phyloP scores from a whole-genome alignment of 2,797 vertebrate species.

The Channallabes apus region DNA sequence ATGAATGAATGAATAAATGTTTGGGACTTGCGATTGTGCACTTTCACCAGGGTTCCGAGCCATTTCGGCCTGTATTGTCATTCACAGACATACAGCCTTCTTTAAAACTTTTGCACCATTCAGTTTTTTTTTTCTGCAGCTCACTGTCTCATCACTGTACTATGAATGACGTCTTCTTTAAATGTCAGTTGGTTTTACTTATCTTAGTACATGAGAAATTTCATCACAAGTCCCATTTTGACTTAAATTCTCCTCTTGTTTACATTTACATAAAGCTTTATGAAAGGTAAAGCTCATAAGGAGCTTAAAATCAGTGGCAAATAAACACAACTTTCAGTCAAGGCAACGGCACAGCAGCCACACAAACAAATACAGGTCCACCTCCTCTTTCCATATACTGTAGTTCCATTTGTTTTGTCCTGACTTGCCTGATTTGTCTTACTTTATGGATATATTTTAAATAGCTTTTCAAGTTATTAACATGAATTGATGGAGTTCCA shows the following conservation, averaged over 20 bases:
- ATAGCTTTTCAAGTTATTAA: not conserved
- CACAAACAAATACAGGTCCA: not conserved
- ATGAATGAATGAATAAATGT: too few relatives aligned
- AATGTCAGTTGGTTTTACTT: too few relatives aligned
- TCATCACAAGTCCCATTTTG: too few relatives aligned
- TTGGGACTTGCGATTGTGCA: too few relatives aligned
- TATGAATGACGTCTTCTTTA: too few relatives aligned
- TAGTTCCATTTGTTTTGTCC: not conserved
- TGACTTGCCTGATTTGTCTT: not conserved
- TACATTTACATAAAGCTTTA: not conserved
- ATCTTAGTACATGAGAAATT: too few relatives aligned
- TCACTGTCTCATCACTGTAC: too few relatives aligned
- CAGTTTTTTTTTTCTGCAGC: too few relatives aligned
- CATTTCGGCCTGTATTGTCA: too few relatives aligned
- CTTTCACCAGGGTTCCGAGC: too few relatives aligned
- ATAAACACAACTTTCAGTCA: not conserved
- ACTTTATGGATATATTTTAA: not conserved
- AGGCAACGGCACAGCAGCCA: not conserved
- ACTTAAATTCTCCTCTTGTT: not conserved
- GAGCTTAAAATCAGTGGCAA: not conserved
- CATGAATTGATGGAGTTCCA: not conserved
- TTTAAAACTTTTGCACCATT: too few relatives aligned
- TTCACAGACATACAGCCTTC: not conserved
- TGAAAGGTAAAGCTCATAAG: not conserved
- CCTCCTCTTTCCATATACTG: not conserved